phyloP scores from a whole-genome alignment of 2,113 vertebrate species.

The Peromyscus leucopus region DNA sequence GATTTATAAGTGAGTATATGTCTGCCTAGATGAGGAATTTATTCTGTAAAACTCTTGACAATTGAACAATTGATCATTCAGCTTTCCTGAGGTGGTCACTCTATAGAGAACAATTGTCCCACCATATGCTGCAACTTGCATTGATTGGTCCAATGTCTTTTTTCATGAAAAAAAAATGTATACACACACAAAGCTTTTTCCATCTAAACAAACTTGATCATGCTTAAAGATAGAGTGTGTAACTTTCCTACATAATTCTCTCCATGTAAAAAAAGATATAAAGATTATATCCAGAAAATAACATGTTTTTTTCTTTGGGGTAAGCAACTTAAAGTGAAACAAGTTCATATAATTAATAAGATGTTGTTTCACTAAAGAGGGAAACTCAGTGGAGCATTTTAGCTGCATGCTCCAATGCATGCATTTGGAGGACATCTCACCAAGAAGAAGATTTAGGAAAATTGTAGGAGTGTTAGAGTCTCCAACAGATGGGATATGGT shows the following conservation, averaged over 20 bases:
- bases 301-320: conserved; percentile 6
- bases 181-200: not conserved
- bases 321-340: conserved; percentile 7
- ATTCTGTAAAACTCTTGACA: not conserved
- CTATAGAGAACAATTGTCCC: not conserved
- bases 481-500: conserved; percentile 29
- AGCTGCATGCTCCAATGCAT: conserved; percentile 14
- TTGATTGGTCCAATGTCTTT: not conserved
- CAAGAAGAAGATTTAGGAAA: conserved; percentile 32
- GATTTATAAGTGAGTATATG: not conserved
- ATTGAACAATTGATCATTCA: not conserved
- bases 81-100: not conserved
- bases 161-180: not conserved
- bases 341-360: conserved; percentile 42
- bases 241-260: conserved; percentile 17
- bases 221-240: not conserved
- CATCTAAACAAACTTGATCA: not conserved
- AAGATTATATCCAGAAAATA: conserved; percentile 29
- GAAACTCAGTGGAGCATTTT: conserved; percentile 58
- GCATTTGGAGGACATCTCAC: conserved; percentile 25
- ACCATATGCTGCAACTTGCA: not conserved
- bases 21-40: not conserved
- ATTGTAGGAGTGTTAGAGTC: conserved; percentile 28
- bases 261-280: conserved; percentile 20
- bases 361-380: conserved; percentile 13